A percentile compares a stretch with the other conserved stretches of the same genome.
Conservation (phyloP, 1,140 invertebrate genomes). For the Pogonomyrmex barbatus region DNA sequence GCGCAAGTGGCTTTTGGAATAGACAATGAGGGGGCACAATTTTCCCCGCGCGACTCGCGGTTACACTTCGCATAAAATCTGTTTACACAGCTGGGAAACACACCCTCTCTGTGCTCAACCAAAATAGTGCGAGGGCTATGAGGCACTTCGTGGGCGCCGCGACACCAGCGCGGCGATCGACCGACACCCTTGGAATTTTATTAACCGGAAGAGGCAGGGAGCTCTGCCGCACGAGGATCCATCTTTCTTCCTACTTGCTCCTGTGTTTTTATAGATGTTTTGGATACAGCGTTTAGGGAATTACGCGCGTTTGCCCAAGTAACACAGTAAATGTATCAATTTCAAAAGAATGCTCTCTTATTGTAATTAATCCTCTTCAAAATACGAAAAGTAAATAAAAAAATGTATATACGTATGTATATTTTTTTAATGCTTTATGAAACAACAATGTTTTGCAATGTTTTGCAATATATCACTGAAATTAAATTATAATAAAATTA, state of each 20-base stretch:
- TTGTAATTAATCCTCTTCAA: background rate
- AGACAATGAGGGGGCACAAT: conserved; percentile 64
- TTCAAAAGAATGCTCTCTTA: background rate
- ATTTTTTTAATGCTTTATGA: background rate
- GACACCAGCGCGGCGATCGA: conserved; percentile 38
- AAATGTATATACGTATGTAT: background rate
- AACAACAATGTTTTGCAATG: background rate
- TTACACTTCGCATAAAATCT: conserved; percentile 75
- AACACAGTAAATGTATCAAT: conserved; percentile 13
- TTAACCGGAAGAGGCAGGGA: conserved; percentile 75
- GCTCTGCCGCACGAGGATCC: background rate
- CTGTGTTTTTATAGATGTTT: conserved; percentile 37
- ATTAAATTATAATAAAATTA: background rate
- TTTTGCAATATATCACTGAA: background rate
- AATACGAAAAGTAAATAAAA: background rate
- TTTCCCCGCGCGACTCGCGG: conserved; percentile 47
- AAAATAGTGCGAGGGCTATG: conserved; percentile 48
- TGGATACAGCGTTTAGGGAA: conserved; percentile 1
- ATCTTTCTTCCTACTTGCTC: conserved; percentile 13
- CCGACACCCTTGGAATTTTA: conserved; percentile 77
- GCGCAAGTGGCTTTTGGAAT: conserved; percentile 62
- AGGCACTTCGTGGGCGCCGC: conserved; percentile 54
- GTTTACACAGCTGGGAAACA: conserved; percentile 76
- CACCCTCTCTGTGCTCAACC: conserved; percentile 47
- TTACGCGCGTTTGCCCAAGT: background rate